Evolutionary conservation across 2,888 invertebrate genomes (phyloP), one percentile per base, ranked within the genome.

Genomic region (Cheilosia vernalis): DNA sequence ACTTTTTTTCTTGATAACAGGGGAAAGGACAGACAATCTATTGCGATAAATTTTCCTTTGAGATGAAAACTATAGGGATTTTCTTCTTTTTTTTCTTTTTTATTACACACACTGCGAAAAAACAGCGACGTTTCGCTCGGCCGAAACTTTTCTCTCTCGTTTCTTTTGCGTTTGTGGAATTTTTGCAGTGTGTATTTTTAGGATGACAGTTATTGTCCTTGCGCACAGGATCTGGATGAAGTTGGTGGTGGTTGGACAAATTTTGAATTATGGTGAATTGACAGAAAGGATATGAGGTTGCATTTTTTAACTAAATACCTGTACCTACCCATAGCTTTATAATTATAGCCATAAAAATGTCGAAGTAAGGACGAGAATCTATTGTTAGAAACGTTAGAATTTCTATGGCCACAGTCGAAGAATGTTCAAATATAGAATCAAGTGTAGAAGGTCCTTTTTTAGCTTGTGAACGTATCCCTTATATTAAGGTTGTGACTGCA

Each of bases 101-200:
- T 69, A 79, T 63, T 80, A 74, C 85, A 85, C 70, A 80, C 80
- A 85, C 82, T 78, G 82, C 86, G 86, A 82, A 82, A 69, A 82
- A 82, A 77, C 81, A 80, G 81, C 86, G 86, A 86, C 82, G 86
- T 86, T 82, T 84, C 87, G 87, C 87, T 87, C 84, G 87, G 84
- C 80, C 84, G 84, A 80, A 80, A 84, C 87, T 87, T 77, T 87
- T 78, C 77, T 84, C 84, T 80, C 87, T 84, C 51, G 83, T 87
- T 76, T 73, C 80, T 70, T 66, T 78, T 79, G 83, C 66, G 80
- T 84, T 74, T 67, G 77, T 64, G 56, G 67, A 77, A 77, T 60
- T 77, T 79, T 67, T 67, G 87, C 73, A 77, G 80, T 87, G 87
- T 87, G 84, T 87, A 87, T 84, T 77, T 80, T 77, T 30, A 76